Base-by-base conservation (phyloP, 2,797 vertebrate species). In the Pantherophis alleghaniensis region DNA sequence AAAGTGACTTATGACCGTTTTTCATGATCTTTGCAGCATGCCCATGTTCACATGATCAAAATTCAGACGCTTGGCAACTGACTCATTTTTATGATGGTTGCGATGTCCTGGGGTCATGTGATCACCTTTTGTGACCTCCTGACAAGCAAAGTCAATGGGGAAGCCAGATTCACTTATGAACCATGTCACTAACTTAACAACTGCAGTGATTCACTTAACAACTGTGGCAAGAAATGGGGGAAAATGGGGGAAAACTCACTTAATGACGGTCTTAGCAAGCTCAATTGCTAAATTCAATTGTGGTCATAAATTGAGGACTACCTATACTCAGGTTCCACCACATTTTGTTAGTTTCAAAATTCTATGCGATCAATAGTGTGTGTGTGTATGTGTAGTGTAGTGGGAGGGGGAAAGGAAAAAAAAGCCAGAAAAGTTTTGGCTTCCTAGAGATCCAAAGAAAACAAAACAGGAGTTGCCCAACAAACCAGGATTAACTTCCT, bases 21-120 rank as follows among this genome's bases (percentile, higher is more conserved):
- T 69, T 69, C n/a, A 16, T 5, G 5, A 66, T 28, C 1, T n/a
- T n/a, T 66, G 12, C 28, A 32, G 28, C n/a, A 69, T 32, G 28
- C 28, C 28, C 2, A 1, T 14, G n/a, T 16, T 69, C 63, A 66
- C 63, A n/a, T n/a, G 63, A 66, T 66, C 63, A 69, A 69, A 69
- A 69, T 69, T 16, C 63, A 16, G n/a, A 7, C 5, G 14, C 63
- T 69, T 69, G 63, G 63, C 63, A 69, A 32, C 13, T 7, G n/a
- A 69, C 63, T 66, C 63, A 66, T 32, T 32, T 16, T 69, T 69
- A 32, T 69, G 28, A 32, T 1, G 0, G n/a, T 69, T 32, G 5
- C 13, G 1, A 13, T 0, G 0, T 69, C n/a, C 63, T 16, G 2
- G n/a, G 0, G 1, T 32, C 63, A 16, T 32, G 13, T 32, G 63